These are phyloP conservation scores for Phataginus tetradactyla DNA, from an alignment of 2,797 vertebrate genomes.

Conservation along the genomic window DNA sequence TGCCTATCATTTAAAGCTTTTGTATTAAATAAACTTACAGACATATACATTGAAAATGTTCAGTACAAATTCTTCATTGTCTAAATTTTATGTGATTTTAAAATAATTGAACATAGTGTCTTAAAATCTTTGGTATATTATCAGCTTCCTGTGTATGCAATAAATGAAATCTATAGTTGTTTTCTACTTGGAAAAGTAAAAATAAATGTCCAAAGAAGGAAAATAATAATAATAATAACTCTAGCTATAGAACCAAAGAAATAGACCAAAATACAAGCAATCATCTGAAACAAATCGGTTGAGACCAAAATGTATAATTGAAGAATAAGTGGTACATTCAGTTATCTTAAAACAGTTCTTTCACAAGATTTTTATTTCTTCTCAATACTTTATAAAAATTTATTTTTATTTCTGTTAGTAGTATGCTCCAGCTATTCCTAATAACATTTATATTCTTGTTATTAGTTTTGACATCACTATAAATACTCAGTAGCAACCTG, in stretches of 20 bases:
- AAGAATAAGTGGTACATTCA: not conserved
- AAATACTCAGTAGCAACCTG: constrained; percentile 84
- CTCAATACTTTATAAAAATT: not conserved
- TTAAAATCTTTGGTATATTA: constrained; percentile 67
- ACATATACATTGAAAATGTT: constrained; percentile 55
- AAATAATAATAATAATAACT: constrained; percentile 47
- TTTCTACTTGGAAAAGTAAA: constrained; percentile 62
- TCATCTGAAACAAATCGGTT: constrained; percentile 58
- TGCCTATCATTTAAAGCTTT: constrained; percentile 31
- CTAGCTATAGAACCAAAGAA: constrained; percentile 34
- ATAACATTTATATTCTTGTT: constrained; percentile 70
- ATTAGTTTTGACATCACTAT: constrained; percentile 81
- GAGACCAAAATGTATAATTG: constrained; percentile 52
- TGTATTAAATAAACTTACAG: constrained; percentile 49
- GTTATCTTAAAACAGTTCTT: constrained; percentile 63
- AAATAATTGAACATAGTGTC: constrained; percentile 63
- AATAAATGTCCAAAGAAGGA: constrained; percentile 38
- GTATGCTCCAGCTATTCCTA: constrained; percentile 76
- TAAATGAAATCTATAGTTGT: constrained; percentile 56
- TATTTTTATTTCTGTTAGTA: constrained; percentile 54
- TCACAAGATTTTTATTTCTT: constrained; percentile 49
- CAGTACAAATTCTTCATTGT: constrained; percentile 77
- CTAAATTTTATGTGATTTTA: constrained; percentile 78
- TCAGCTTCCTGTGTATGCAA: constrained; percentile 62
- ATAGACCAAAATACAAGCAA: constrained; percentile 38